Percentiles rank a stretch among this genome's conserved stretches.
Evolutionary conservation across 2,113 vertebrate genomes (phyloP).

Genomic region (Campylorhamphus procurvoides): DNA sequence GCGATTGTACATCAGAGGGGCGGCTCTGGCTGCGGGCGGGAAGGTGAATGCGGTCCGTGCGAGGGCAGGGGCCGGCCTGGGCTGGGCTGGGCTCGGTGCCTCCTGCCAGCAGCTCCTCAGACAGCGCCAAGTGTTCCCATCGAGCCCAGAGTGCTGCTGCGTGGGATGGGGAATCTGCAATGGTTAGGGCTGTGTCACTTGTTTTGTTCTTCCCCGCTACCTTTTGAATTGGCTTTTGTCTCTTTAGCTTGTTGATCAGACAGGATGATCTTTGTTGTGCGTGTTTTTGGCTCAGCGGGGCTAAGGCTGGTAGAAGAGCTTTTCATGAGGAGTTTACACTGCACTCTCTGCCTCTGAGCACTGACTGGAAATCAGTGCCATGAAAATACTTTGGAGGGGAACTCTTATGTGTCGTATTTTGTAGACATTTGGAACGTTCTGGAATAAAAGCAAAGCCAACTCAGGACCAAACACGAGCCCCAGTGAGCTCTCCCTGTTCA

Average conservation of each 20-base stretch:
- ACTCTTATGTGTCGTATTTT: background rate
- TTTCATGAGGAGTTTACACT: background rate
- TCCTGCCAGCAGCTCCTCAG: background rate
- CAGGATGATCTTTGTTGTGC: constrained; percentile 2
- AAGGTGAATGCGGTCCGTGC: background rate
- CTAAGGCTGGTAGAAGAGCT: background rate
- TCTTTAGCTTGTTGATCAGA: constrained; percentile 9
- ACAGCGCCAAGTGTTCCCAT: background rate
- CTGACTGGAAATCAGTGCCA: background rate
- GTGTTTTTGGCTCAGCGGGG: background rate
- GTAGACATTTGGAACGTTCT: background rate
- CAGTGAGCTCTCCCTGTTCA: background rate
- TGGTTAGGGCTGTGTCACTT: background rate
- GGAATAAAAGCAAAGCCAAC: background rate
- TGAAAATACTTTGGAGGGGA: background rate
- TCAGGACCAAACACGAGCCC: background rate
- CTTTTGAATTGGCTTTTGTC: background rate
- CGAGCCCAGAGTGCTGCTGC: background rate
- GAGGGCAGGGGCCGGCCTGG: background rate
- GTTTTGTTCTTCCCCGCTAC: background rate
- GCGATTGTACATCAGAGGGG: background rate
- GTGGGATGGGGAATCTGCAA: background rate
- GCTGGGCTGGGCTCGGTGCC: background rate
- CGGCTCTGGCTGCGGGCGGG: background rate
- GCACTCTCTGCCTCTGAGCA: background rate